Evolutionary conservation across 2,888 invertebrate genomes (phyloP).

Genomic region (Eurytoma adleriae): DNA sequence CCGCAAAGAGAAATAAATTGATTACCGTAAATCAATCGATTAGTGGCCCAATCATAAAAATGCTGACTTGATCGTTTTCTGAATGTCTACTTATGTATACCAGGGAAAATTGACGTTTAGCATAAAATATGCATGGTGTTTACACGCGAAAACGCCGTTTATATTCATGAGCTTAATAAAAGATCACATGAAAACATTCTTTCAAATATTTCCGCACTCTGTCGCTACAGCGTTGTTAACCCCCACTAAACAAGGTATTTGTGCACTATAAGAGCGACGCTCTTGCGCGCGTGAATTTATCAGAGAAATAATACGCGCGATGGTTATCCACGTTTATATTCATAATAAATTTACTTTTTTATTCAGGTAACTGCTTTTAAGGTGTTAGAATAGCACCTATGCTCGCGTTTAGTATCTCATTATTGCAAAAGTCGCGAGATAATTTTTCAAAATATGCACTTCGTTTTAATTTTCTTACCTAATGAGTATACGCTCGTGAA

Average conservation of each 20-base stretch:
- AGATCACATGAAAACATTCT: conserved; percentile 34
- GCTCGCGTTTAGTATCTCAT: too few relatives aligned
- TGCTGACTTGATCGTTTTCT: conserved; percentile 20
- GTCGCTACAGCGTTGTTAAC: conserved; percentile 17
- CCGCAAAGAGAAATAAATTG: conserved; percentile 6
- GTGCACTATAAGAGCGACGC: neutral
- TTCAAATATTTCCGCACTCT: conserved; percentile 22
- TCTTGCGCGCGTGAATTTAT: neutral
- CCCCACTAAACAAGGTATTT: neutral
- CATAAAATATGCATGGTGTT: conserved; percentile 38
- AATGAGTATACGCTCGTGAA: too few relatives aligned
- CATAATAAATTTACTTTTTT: neutral
- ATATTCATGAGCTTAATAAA: conserved; percentile 34
- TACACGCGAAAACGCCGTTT: conserved; percentile 28
- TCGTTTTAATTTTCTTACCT: too few relatives aligned
- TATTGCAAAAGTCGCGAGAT: too few relatives aligned
- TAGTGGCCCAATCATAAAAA: conserved; percentile 39
- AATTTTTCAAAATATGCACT: too few relatives aligned
- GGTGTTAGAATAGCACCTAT: neutral
- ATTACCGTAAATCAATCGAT: conserved; percentile 29
- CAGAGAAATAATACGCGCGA: neutral
- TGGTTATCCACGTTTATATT: neutral
- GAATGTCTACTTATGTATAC: neutral
- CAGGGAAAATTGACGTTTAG: conserved; percentile 24
- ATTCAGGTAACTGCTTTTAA: neutral